These are phyloP conservation scores for Acanthochromis polyacanthus DNA, from an alignment of 2,113 vertebrate species.

Conservation along the genomic window DNA sequence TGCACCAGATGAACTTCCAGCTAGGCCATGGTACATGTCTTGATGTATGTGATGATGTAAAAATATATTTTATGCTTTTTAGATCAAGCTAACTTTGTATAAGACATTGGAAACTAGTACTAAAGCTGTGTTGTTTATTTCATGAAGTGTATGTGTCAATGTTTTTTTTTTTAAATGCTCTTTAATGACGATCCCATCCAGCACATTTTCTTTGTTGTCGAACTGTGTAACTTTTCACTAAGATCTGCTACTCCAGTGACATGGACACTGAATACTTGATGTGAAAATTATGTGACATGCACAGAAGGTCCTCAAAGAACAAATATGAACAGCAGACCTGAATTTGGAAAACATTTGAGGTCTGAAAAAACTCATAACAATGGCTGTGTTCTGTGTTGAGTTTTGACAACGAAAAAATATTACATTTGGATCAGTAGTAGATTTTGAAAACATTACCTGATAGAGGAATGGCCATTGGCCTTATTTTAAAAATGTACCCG, in stretches of 20 bases:
- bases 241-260: slow-evolving; percentile 61
- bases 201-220: slow-evolving; percentile 64
- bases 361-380: slow-evolving; percentile 17
- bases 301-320: slow-evolving; percentile 35
- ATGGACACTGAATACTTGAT: slow-evolving; percentile 43
- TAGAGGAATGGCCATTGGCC: slow-evolving; percentile 20
- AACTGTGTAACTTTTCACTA: slow-evolving; percentile 58
- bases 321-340: slow-evolving; percentile 19
- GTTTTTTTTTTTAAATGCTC: slow-evolving; percentile 46
- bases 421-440: not conserved
- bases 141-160: slow-evolving; percentile 78
- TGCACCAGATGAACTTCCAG: slow-evolving; percentile 83
- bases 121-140: slow-evolving; percentile 83
- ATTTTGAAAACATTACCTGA: slow-evolving; percentile 7
- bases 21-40: slow-evolving; percentile 84
- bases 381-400: slow-evolving; percentile 23
- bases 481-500: slow-evolving; percentile 28
- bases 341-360: slow-evolving; percentile 10
- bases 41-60: slow-evolving; percentile 85
- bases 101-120: slow-evolving; percentile 88
- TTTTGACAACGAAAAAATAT: not conserved
- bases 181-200: slow-evolving; percentile 60
- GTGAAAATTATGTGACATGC: slow-evolving; percentile 26
- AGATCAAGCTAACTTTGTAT: slow-evolving; percentile 89
- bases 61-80: slow-evolving; percentile 93